phyloP scores from a whole-genome alignment of 2,797 vertebrate species.

The Sebastes variabilis region DNA sequence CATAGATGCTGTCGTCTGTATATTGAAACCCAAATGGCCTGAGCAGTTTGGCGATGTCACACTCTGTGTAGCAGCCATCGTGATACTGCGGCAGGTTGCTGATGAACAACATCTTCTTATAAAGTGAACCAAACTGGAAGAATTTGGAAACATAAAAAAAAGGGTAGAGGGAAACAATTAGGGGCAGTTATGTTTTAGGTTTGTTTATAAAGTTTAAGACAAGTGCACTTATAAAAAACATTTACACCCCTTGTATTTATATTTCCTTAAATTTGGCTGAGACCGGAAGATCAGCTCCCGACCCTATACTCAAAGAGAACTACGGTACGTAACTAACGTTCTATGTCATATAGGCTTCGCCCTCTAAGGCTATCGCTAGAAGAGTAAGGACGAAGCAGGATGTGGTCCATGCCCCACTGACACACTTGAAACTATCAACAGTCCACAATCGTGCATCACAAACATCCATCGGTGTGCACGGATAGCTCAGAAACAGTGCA shows the following conservation, averaged over 20 bases:
- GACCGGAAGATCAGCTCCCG: not conserved
- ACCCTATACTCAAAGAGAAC: not conserved
- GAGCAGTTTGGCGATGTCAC: constrained; percentile 23
- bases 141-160: not conserved
- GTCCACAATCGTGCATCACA: too few species aligned
- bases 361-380: not conserved
- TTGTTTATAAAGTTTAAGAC: not conserved
- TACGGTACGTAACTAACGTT: not conserved
- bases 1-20: constrained; percentile 1
- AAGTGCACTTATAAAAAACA: not conserved
- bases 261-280: not conserved
- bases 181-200: too few species aligned
- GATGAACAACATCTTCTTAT: constrained; percentile 11
- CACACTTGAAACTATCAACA: not conserved
- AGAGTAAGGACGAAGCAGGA: too few species aligned
- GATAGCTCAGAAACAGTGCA: too few species aligned
- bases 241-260: too few species aligned
- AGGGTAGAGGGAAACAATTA: not conserved
- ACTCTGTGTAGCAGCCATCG: constrained; percentile 27
- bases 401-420: too few species aligned
- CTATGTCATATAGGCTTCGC: not conserved
- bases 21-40: constrained; percentile 24
- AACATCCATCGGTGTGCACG: too few species aligned
- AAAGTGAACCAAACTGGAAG: not conserved
- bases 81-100: constrained; percentile 9